These are phyloP conservation scores for Streptopelia turtur DNA, from an alignment of 2,797 vertebrate genomes.

Conservation along the genomic window DNA sequence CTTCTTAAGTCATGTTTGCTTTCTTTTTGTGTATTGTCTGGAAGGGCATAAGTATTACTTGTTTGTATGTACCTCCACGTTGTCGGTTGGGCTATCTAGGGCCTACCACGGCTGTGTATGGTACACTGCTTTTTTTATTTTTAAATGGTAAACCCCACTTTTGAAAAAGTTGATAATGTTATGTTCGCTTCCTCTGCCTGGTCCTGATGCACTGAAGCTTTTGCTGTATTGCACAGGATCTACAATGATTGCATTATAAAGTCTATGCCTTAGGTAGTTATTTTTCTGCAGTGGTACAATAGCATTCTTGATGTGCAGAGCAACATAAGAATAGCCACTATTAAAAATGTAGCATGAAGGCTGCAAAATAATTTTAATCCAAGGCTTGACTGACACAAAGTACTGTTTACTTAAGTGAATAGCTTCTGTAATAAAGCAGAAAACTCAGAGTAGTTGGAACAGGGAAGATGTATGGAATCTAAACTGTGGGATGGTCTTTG, in stretches of 20 bases:
- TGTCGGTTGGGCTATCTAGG: neutral
- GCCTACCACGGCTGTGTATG: neutral
- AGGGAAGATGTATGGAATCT: neutral
- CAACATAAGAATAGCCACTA: neutral
- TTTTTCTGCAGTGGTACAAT: slow-evolving; percentile 7
- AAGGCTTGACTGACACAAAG: neutral
- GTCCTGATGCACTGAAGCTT: neutral
- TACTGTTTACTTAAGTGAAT: neutral
- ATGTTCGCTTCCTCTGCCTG: neutral
- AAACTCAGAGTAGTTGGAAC: neutral
- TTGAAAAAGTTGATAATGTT: neutral
- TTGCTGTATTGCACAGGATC: neutral
- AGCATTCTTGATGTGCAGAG: slow-evolving; percentile 4
- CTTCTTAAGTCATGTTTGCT: neutral
- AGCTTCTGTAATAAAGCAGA: slow-evolving; percentile 3
- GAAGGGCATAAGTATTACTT: neutral
- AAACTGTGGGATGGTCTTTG: neutral
- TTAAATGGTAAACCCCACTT: neutral
- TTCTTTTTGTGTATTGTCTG: neutral
- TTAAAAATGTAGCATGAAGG: slow-evolving; percentile 13
- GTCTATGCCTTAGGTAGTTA: slow-evolving; percentile 20
- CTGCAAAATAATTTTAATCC: neutral
- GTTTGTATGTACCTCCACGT: neutral
- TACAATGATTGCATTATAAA: slow-evolving; percentile 22
- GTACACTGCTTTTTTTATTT: neutral